A percentile compares a stretch with the other conserved stretches of the same genome.
Conservation (phyloP, 2,888 invertebrate genomes). For the Seira musarum region DNA sequence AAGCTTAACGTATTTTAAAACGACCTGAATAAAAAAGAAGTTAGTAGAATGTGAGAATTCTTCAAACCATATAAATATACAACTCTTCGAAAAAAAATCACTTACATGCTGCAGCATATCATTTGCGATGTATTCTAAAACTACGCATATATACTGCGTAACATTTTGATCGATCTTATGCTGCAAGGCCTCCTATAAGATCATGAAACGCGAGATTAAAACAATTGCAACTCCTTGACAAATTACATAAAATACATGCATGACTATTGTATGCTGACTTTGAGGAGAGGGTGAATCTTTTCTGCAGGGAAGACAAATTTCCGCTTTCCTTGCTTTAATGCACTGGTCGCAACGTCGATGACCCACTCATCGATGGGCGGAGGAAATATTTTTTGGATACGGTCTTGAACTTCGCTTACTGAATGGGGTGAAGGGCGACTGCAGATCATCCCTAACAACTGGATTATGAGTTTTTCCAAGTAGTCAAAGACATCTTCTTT, state of each 20-base stretch:
- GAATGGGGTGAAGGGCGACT: conserved; percentile 79
- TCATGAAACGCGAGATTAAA: not conserved
- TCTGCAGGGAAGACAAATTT: conserved; percentile 86
- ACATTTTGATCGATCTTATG: conserved; percentile 88
- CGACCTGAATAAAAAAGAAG: conserved; percentile 76
- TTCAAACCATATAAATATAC: not conserved
- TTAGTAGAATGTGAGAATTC: conserved; percentile 2
- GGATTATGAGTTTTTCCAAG: conserved; percentile 92
- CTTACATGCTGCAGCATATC: conserved; percentile 87
- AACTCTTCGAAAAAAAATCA: too few species aligned
- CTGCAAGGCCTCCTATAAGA: conserved; percentile 83
- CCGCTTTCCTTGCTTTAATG: conserved; percentile 85
- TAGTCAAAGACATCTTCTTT: conserved; percentile 92
- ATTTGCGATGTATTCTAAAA: conserved; percentile 94
- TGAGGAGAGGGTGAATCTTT: conserved; percentile 87
- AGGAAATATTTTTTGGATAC: conserved; percentile 94
- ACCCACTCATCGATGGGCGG: conserved; percentile 96
- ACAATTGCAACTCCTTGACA: not conserved
- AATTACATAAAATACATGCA: not conserved
- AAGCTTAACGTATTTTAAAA: conserved; percentile 98
- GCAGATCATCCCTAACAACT: conserved; percentile 90
- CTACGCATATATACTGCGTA: conserved; percentile 91
- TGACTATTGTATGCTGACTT: too few species aligned
- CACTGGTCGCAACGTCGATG: conserved; percentile 88
- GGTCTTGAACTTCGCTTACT: conserved; percentile 90